These are phyloP conservation scores for Agriopis leucophaearia DNA, from an alignment of 2,888 invertebrate genomes.

Conservation along the genomic window DNA sequence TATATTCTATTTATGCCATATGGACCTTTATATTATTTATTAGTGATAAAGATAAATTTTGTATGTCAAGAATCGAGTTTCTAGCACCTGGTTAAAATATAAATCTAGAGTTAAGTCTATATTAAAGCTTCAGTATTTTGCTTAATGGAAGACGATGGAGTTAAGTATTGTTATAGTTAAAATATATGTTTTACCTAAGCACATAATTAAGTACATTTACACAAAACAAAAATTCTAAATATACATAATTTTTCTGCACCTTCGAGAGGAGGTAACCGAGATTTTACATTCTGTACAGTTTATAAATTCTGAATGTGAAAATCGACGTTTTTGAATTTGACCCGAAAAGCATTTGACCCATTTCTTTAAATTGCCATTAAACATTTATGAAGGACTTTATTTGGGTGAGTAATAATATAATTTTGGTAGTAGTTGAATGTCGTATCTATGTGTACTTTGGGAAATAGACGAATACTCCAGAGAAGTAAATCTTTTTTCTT, in stretches of 20 bases:
- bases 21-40: not conserved
- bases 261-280: too few species aligned
- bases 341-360: too few species aligned
- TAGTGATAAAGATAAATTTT: not conserved
- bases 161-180: slow-evolving; percentile 51
- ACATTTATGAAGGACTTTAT: not conserved
- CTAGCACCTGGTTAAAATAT: slow-evolving; percentile 60
- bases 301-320: not conserved
- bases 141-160: slow-evolving; percentile 73
- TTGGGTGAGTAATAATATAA: not conserved
- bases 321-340: not conserved
- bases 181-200: slow-evolving; percentile 6
- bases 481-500: not conserved
- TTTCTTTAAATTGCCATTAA: not conserved
- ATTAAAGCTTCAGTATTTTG: slow-evolving; percentile 77
- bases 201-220: slow-evolving; percentile 5
- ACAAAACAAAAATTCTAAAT: not conserved
- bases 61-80: not conserved
- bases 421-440: not conserved
- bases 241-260: not conserved
- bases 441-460: not conserved
- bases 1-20: not conserved
- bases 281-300: not conserved
- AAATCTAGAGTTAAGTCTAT: slow-evolving; percentile 66
- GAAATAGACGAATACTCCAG: not conserved